Percentiles rank a stretch among this genome's conserved stretches.
phyloP scores from a whole-genome alignment of 1,140 invertebrate species.

The Bombus picipes region DNA sequence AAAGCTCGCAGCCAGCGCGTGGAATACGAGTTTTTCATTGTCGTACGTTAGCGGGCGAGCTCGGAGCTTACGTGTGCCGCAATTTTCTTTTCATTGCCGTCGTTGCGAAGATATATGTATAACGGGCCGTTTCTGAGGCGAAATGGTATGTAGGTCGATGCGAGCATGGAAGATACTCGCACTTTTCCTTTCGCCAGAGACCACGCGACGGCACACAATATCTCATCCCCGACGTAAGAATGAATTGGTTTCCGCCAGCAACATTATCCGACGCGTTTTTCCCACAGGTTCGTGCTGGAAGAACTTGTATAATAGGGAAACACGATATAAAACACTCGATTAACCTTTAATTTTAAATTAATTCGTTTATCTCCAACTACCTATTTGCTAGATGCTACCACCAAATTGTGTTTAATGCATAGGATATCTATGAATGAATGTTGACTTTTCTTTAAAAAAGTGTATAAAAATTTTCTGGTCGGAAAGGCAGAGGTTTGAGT shows the following conservation, averaged over 20 bases:
- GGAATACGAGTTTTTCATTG: constrained; percentile 39
- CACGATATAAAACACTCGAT: too few species aligned
- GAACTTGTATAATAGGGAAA: too few species aligned
- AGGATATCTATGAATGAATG: too few species aligned
- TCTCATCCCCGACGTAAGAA: constrained; percentile 24
- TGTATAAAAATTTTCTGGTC: background rate
- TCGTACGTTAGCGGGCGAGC: background rate
- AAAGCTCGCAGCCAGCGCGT: constrained; percentile 8
- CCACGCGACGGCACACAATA: constrained; percentile 15
- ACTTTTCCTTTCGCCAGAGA: constrained; percentile 39
- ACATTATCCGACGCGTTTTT: background rate
- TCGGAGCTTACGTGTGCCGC: background rate
- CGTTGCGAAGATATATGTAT: background rate
- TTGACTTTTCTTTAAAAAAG: background rate
- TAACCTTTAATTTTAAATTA: background rate
- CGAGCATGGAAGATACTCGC: background rate
- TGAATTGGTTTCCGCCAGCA: constrained; percentile 12
- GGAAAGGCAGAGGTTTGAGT: background rate
- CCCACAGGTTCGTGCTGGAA: too few species aligned
- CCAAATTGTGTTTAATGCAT: too few species aligned
- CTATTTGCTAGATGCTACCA: too few species aligned
- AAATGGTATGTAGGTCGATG: constrained; percentile 33
- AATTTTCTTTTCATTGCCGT: constrained; percentile 48
- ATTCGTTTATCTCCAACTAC: background rate
- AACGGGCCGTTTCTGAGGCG: background rate